Evolutionary conservation across 1,140 invertebrate genomes (phyloP).

Genomic region (Rhagoletis pomonella): DNA sequence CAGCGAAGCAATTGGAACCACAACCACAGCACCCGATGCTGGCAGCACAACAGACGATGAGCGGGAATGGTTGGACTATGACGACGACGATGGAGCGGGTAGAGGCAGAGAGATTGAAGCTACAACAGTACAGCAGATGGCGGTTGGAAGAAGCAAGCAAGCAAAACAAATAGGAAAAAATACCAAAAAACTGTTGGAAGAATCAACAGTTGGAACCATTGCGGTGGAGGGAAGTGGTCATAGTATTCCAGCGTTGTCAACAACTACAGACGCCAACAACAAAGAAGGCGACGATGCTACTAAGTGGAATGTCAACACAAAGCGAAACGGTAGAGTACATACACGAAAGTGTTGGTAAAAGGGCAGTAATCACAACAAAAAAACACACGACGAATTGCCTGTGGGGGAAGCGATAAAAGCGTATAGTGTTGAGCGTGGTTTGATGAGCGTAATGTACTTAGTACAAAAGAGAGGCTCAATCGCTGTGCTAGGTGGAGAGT

Average conservation of each 20-base stretch:
- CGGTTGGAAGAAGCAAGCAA: constrained; percentile 16
- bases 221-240: not conserved
- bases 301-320: constrained; percentile 21
- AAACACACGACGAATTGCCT: not conserved
- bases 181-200: not conserved
- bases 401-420: not conserved
- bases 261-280: constrained; percentile 4
- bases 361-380: not conserved
- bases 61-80: constrained; percentile 30
- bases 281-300: not conserved
- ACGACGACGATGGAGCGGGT: constrained; percentile 1
- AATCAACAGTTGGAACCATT: not conserved
- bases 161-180: constrained; percentile 37
- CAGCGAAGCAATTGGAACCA: constrained; percentile 3
- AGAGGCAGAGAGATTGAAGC: no score
- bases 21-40: not conserved
- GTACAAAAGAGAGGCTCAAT: not conserved
- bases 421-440: not conserved
- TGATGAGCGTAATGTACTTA: not conserved
- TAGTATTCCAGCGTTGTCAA: not conserved
- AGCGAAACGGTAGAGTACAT: constrained; percentile 36
- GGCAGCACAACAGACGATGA: not conserved
- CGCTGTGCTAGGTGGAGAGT: not conserved
- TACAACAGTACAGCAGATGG: not conserved
- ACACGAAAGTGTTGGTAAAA: not conserved